Evolutionary conservation across 2,113 vertebrate genomes (phyloP).

Genomic region (Octodon degus): DNA sequence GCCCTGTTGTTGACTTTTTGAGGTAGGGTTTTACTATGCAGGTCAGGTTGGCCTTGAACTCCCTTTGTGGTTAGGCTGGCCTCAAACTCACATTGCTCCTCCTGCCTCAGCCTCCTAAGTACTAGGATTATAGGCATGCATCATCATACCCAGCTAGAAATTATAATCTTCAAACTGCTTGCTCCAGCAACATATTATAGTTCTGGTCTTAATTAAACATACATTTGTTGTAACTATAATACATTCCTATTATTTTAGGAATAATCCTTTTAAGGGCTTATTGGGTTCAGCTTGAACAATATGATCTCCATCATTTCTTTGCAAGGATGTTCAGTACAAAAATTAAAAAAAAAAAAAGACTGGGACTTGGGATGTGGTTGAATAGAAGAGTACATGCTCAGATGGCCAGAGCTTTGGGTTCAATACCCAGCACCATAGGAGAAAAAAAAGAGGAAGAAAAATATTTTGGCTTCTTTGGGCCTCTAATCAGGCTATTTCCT

Average conservation of each 20-base stretch:
- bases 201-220: neutral
- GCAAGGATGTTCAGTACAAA: neutral
- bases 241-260: neutral
- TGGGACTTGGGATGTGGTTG: neutral
- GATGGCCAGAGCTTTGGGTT: neutral
- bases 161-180: neutral
- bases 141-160: neutral
- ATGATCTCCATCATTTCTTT: neutral
- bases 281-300: conserved; percentile 13
- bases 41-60: neutral
- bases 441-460: neutral
- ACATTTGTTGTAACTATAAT: neutral
- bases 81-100: neutral
- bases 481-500: neutral
- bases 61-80: no score
- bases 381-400: neutral
- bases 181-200: neutral
- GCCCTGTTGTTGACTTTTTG: neutral
- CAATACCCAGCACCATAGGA: neutral
- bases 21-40: neutral
- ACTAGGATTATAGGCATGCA: neutral
- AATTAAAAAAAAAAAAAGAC: neutral
- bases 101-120: neutral
- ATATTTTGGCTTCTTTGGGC: neutral
- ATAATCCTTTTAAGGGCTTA: conserved; percentile 13